These are phyloP conservation scores for Hermaeophaga mercurialis DNA, from an alignment of 2,888 invertebrate genomes.

Conservation along the genomic window DNA sequence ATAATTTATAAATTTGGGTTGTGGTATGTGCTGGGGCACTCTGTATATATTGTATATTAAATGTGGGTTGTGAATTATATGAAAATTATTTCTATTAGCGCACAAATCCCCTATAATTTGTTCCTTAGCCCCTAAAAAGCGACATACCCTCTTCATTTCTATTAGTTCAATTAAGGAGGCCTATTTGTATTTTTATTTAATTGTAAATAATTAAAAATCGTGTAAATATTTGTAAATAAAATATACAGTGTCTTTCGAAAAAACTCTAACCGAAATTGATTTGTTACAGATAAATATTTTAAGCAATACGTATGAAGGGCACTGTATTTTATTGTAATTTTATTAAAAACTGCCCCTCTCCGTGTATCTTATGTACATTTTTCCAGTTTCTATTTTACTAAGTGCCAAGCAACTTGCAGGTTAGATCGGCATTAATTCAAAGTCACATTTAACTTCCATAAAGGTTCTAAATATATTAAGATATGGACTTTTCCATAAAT, in stretches of 20 bases:
- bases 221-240: neutral
- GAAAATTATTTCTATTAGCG: neutral
- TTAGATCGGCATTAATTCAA: constrained; percentile 16
- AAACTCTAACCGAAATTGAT: neutral
- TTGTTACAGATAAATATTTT: neutral
- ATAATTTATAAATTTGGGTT: too few relatives aligned
- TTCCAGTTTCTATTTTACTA: constrained; percentile 19
- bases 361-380: constrained; percentile 32
- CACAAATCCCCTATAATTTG: neutral
- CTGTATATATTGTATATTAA: too few relatives aligned
- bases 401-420: constrained; percentile 36
- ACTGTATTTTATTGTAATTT: constrained; percentile 3
- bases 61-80: too few relatives aligned
- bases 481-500: too few relatives aligned
- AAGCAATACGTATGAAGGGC: neutral
- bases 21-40: too few relatives aligned
- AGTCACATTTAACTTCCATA: too few relatives aligned
- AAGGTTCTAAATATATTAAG: too few relatives aligned
- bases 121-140: constrained; percentile 1
- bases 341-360: constrained; percentile 2
- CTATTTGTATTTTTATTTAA: neutral
- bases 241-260: neutral
- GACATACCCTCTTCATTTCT: neutral
- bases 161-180: constrained; percentile 6
- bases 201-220: neutral